Evolutionary conservation across 2,797 vertebrate species (phyloP).

Genomic region (Pteropus rufus): DNA sequence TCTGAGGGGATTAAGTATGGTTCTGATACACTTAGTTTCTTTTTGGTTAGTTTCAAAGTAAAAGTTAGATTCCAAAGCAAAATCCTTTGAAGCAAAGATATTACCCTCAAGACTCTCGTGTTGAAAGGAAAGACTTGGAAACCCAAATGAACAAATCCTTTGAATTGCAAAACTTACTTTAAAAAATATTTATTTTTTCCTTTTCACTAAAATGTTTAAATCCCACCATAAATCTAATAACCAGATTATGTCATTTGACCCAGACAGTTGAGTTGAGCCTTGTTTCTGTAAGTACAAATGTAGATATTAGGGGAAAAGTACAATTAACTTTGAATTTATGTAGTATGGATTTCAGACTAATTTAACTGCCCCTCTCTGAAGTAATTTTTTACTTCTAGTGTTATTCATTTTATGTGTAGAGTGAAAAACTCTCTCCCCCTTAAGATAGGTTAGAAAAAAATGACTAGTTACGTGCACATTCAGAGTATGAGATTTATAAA

Average conservation of each 20-base stretch:
- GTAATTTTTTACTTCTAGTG: neutral
- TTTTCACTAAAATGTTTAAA: constrained; percentile 51
- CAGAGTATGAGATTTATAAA: neutral
- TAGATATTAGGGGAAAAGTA: neutral
- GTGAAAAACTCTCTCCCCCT: neutral
- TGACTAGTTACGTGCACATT: neutral
- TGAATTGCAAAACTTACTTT: constrained; percentile 57
- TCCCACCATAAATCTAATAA: constrained; percentile 35
- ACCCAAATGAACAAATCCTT: constrained; percentile 39
- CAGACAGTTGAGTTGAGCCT: constrained; percentile 26
- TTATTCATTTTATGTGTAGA: constrained; percentile 23
- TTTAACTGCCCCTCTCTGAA: constrained; percentile 16
- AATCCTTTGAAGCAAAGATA: constrained; percentile 52
- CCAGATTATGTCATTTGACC: constrained; percentile 47
- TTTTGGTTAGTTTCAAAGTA: constrained; percentile 59
- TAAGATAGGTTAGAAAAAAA: neutral
- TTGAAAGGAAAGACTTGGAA: constrained; percentile 33
- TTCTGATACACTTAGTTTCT: constrained; percentile 41
- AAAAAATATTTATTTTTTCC: constrained; percentile 37
- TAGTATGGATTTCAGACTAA: constrained; percentile 30
- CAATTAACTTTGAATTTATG: constrained; percentile 47
- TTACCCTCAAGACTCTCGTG: constrained; percentile 15
- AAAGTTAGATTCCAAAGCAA: constrained; percentile 61
- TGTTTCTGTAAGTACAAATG: constrained; percentile 35
- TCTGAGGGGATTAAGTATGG: constrained; percentile 44